These are phyloP conservation scores for Apolygus lucorum DNA, from an alignment of 1,140 invertebrate species.

Conservation along the genomic window DNA sequence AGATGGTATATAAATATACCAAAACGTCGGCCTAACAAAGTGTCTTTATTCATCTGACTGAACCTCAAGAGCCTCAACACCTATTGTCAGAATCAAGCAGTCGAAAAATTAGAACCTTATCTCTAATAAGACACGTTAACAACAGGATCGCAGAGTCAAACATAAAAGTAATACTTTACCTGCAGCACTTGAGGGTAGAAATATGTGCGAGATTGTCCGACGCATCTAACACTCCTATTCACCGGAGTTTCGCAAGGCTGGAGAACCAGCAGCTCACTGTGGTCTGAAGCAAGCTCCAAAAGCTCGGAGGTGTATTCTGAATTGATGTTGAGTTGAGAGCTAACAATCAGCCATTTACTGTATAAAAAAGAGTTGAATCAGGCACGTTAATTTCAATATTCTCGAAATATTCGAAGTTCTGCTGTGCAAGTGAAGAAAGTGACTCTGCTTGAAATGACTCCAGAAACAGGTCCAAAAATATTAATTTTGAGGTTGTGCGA, in stretches of 20 bases:
- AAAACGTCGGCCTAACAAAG: too few relatives aligned
- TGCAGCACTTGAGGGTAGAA: conserved; percentile 71
- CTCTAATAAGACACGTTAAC: neutral
- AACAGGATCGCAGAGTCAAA: neutral
- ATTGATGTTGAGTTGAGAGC: conserved; percentile 75
- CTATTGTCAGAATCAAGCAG: neutral
- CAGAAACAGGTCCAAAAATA: too few relatives aligned
- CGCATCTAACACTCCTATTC: conserved; percentile 59
- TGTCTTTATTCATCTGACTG: too few relatives aligned
- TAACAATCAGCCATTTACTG: conserved; percentile 59
- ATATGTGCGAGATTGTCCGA: conserved; percentile 48
- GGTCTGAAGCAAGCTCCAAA: conserved; percentile 48
- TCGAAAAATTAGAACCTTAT: neutral
- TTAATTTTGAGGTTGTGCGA: too few relatives aligned
- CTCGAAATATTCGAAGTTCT: too few relatives aligned
- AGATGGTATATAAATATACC: too few relatives aligned
- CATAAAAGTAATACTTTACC: conserved; percentile 40
- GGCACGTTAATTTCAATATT: too few relatives aligned
- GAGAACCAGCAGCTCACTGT: conserved; percentile 57
- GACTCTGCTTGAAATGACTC: too few relatives aligned
- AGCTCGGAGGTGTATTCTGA: conserved; percentile 61
- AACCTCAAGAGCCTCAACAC: too few relatives aligned
- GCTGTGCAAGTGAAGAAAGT: too few relatives aligned
- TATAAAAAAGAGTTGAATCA: too few relatives aligned
- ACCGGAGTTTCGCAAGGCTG: conserved; percentile 51